Conservation (phyloP, 2,888 invertebrate genomes). For the Pantelozetes paolii region DNA sequence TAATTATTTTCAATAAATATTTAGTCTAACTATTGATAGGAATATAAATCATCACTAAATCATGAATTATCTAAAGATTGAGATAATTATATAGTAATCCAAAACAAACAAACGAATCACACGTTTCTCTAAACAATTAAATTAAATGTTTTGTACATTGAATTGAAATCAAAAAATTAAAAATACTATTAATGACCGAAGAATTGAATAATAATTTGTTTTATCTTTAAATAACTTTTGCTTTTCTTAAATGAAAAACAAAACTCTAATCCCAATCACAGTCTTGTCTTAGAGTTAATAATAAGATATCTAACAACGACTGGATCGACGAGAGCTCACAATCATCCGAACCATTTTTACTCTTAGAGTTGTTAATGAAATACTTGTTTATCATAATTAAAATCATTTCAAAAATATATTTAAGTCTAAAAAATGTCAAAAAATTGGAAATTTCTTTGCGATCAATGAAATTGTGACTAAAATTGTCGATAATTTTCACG, state of each 20-base stretch:
- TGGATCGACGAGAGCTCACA: neutral
- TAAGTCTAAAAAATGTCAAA: neutral
- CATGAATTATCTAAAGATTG: neutral
- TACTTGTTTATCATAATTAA: neutral
- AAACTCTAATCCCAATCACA: neutral
- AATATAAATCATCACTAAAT: conserved; percentile 18
- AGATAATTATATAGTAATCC: neutral
- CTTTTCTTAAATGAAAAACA: no score
- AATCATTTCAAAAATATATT: neutral
- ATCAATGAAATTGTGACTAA: neutral
- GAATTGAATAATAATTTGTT: neutral
- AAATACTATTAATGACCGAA: neutral
- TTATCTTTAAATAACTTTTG: no score
- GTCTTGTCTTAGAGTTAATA: neutral
- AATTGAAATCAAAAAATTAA: neutral
- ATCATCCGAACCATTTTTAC: neutral
- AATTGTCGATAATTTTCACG: neutral
- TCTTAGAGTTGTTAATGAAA: neutral
- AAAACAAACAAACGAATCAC: conserved; percentile 19
- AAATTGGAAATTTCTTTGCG: neutral
- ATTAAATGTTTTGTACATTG: neutral
- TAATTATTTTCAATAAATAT: conserved; percentile 18
- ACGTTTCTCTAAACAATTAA: conserved; percentile 11
- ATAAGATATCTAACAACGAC: neutral
- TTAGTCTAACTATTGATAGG: conserved; percentile 22